Evolutionary conservation across 2,888 invertebrate species (phyloP).

Genomic region (Psylliodes chrysocephalus): DNA sequence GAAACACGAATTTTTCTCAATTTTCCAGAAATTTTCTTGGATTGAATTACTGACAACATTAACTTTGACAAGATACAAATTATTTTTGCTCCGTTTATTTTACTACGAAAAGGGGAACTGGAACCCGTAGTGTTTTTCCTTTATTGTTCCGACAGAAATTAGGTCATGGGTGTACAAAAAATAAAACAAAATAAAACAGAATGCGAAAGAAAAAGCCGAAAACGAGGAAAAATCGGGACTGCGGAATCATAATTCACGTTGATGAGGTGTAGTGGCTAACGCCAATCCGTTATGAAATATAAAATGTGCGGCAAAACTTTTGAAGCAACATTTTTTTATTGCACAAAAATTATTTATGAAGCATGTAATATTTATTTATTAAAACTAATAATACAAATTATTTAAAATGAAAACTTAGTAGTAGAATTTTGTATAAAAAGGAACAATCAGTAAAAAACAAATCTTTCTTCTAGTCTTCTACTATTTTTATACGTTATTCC

Average conservation of each 20-base stretch:
- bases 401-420: too few relatives aligned
- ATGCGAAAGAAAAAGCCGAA: neutral
- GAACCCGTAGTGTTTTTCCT: neutral
- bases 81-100: slow-evolving; percentile 18
- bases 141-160: neutral
- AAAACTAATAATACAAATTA: too few relatives aligned
- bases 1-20: neutral
- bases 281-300: neutral
- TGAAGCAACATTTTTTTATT: too few relatives aligned
- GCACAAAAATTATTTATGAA: too few relatives aligned
- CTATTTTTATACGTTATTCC: too few relatives aligned
- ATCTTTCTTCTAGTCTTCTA: too few relatives aligned
- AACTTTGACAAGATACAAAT: slow-evolving; percentile 25
- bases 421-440: too few relatives aligned
- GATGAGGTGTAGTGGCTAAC: neutral
- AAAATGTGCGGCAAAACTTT: neutral
- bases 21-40: slow-evolving; percentile 6
- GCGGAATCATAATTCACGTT: slow-evolving; percentile 11
- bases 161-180: slow-evolving; percentile 9
- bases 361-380: too few relatives aligned
- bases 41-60: slow-evolving; percentile 21
- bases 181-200: neutral
- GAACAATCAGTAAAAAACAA: too few relatives aligned
- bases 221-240: slow-evolving; percentile 3
- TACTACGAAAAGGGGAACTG: neutral